phyloP scores from a whole-genome alignment of 2,888 invertebrate genomes.

The Seladonia tumulorum region DNA sequence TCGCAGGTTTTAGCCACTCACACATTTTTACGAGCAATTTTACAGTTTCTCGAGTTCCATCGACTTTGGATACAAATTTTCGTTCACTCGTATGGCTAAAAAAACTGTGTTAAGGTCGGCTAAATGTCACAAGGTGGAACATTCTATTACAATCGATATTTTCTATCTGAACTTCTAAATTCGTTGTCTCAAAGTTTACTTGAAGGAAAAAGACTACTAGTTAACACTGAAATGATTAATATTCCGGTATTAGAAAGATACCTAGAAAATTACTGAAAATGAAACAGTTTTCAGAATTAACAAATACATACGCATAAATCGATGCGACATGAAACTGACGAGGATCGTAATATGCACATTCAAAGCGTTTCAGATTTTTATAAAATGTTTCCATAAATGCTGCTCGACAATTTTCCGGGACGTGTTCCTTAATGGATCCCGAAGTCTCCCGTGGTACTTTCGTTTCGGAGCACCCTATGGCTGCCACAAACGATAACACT shows the following conservation, averaged over 20 bases:
- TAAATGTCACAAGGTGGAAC: too few species aligned
- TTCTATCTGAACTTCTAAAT: too few species aligned
- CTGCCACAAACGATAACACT: slow-evolving; percentile 33
- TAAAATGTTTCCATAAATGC: neutral
- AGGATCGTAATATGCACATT: neutral
- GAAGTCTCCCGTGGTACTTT: neutral
- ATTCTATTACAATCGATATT: too few species aligned
- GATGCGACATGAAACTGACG: neutral
- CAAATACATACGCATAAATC: neutral
- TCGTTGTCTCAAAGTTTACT: too few species aligned
- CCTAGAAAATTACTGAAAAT: neutral
- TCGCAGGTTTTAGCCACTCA: neutral
- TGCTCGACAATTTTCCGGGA: neutral
- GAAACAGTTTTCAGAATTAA: neutral
- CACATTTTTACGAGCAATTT: neutral
- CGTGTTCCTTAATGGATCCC: neutral
- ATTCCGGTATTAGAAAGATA: neutral
- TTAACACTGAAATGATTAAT: neutral
- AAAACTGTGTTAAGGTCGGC: neutral
- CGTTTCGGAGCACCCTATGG: neutral
- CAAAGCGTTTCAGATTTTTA: neutral
- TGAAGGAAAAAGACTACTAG: too few species aligned
- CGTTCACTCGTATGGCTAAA: too few species aligned
- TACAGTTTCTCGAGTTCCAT: neutral
- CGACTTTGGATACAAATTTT: neutral